Conservation (phyloP, 2,797 vertebrate genomes). For the Urophycis tenuis region DNA sequence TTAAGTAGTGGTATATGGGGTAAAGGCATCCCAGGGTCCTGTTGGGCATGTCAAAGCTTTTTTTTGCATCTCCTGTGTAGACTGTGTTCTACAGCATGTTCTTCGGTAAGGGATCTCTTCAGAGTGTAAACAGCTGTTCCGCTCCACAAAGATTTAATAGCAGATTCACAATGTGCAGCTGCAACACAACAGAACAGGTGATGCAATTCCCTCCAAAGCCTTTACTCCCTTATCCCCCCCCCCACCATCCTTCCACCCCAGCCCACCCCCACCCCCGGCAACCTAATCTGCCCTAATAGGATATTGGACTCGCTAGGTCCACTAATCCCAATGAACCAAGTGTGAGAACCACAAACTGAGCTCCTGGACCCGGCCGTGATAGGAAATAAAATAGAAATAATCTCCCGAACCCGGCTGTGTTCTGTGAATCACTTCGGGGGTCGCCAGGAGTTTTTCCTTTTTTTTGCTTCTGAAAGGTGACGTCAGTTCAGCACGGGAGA, state of each 20-base stretch:
- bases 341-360: slow-evolving; percentile 16
- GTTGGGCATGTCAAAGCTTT: too few relatives aligned
- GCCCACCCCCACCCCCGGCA: background rate
- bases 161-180: slow-evolving; percentile 33
- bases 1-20: too few relatives aligned
- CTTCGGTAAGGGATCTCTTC: slow-evolving; percentile 21
- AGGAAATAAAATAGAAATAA: slow-evolving; percentile 41
- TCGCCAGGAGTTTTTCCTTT: slow-evolving; percentile 29
- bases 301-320: slow-evolving; percentile 34
- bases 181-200: slow-evolving; percentile 44
- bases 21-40: too few relatives aligned
- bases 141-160: slow-evolving; percentile 39
- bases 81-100: background rate
- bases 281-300: slow-evolving; percentile 48
- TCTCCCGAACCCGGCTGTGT: slow-evolving; percentile 12
- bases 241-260: too few relatives aligned
- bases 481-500: slow-evolving; percentile 27
- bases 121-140: slow-evolving; percentile 15
- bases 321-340: slow-evolving; percentile 42
- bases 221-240: slow-evolving; percentile 30
- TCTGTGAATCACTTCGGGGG: background rate
- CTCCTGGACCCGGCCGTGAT: slow-evolving; percentile 10
- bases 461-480: slow-evolving; percentile 37
- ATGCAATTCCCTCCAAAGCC: slow-evolving; percentile 39
- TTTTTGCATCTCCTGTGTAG: background rate